Evolutionary conservation across 2,888 invertebrate genomes (phyloP), one percentile per base, ranked within the genome.

Genomic region (Bombylius discolor): DNA sequence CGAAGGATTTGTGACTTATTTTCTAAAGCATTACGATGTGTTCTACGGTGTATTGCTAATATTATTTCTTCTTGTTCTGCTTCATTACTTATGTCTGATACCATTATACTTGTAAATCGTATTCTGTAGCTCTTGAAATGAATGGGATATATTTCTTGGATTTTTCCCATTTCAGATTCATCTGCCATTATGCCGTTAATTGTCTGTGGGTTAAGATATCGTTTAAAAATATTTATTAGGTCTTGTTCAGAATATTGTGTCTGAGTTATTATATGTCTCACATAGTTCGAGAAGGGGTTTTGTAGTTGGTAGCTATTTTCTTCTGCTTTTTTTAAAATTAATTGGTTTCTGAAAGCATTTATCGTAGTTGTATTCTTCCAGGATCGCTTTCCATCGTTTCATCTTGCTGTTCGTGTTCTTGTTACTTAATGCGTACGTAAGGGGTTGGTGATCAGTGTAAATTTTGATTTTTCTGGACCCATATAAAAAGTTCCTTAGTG

Each of bases 401-500:
- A 60, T 52, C 42, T 60, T 59, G 1, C 52, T 52, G 31, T 52
- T 62, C 36, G 48, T 59, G 48, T 42, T 62, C 57, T 58, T 58
- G 31, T 63, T 59, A 8, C 60, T 58, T 31, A 63, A 53, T 6
- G 59, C 55, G 49, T 61, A 63, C 12, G 58, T 62, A 5, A 62
- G 49, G 3, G 60, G 57, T 42, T 63, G 60, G 46, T 61, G 60
- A 44, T 62, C 61, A 11, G 59, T 61, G 8, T 39, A 51, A 4
- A 55, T 51, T 32, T 39, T 55, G 3, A 55, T 33, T 23, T 51
- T 55, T 39, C 36, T 44, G 8, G 50, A 45, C 12, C 50, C 50
- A 12, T 47, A 49, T 9, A 55, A 23, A 12, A 14, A 55, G 31
- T 51, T 55, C 5, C 55, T 36, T 5, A 55, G 33, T 12, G 55